Evolutionary conservation across 1,140 invertebrate species (phyloP), one percentile per base, ranked within the genome.

Genomic region (Dysdera silvatica): DNA sequence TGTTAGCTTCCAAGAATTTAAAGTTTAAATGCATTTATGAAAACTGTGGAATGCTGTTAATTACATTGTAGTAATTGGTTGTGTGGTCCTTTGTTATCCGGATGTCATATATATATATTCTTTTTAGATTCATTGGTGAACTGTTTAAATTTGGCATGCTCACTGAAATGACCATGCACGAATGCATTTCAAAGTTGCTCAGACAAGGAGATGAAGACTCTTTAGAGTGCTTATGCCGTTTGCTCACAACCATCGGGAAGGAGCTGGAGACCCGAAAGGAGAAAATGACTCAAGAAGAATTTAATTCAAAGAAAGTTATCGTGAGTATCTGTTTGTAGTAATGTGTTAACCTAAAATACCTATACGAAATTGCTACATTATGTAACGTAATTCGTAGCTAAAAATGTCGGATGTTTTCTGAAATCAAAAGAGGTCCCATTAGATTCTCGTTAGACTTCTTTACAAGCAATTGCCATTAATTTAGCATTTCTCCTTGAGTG

Each of bases 81-180:
- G 28, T 63, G 4, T 10, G 8, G 8, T 40, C 18, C 14, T 32
- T 52, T 52, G 29, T 52, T 51, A 64, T 66, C 51, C 23, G 7
- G 8, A 45, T 7, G 6, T 45, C 6, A n/a, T 45, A 7, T 10
- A 10, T 51, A 26, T 23, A 7, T 1, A 51, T 16, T 47, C 29
- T 60, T 74, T 72, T 16, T 67, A 82, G 86, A 65, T 86, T 91
- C 78, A 84, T 88, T 79, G 91, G 91, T 62, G 95, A 97, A 79
- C 79, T 97, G 10, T 98, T 88, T 72, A 97, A 95, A 77, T 82
- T 92, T 68, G 83, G 85, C 63, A 94, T 98, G 86, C 77, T 98
- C 28, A 94, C 87, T 0, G 80, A 82, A 1, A 87, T 85, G 68
- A 96, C 96, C 67, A 97, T 97, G 86, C 82, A 87, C 65, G 81